Evolutionary conservation across 2,113 vertebrate genomes (phyloP), one percentile per base, ranked within the genome.

Genomic region (Macrotus californicus): DNA sequence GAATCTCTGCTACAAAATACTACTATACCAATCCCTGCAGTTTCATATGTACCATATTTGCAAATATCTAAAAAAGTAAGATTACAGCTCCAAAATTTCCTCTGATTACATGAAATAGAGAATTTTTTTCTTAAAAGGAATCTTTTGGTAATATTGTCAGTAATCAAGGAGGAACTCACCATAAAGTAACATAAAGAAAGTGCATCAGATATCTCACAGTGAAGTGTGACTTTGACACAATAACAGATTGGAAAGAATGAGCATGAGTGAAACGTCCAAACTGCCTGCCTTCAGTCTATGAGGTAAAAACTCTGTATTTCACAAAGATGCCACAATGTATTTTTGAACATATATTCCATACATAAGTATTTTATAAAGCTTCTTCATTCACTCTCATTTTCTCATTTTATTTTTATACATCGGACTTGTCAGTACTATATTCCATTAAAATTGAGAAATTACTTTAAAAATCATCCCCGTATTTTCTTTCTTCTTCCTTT

Each of bases 11-110:
- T 59, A n/a, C 8, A 89, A 82, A 89, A 70, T 48, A 16, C 24
- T 26, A 46, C 7, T 82, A 36, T 89, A 56, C 21, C 15, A 59
- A 36, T 50, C 18, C 5, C 12, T 48, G 10, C 22, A 83, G 8
- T 83, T 92, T 83, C 61, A 83, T 31, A 50, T n/a, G 7, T 15
- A 94, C 50, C 50, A 34, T 72, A 82, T 83, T 77, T 87, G 22
- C 2, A 82, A 72, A 82, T 89, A 86, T 41, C n/a, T 56, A 70
- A 4, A 52, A 48, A 73, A 82, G 61, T 61, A n/a, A 69, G 31
- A 67, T 77, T 22, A 61, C 8, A 80, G 13, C 8, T 92, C 6
- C 43, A 50, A 80, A 39, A 41, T 6, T 41, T 72, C 29, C 31
- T 31, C 3, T 29, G 3, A 48, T 69, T 69, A 61, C 4, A 21